Conservation (phyloP, 2,888 invertebrate species). For the Eudemis profundana region DNA sequence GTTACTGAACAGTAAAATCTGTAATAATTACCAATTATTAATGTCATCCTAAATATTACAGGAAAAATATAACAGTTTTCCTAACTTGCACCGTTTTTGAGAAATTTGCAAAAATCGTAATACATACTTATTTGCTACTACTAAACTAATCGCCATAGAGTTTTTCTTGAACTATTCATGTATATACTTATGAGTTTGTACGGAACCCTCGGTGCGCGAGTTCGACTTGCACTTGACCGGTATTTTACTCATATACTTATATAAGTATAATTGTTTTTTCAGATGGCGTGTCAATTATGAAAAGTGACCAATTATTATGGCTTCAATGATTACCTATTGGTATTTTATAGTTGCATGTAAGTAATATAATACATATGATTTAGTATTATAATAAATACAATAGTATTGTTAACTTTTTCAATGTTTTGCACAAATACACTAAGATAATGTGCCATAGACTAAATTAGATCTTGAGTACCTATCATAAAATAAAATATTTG, state of each 20-base stretch:
- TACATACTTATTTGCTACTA: too few relatives aligned
- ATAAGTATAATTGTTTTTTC: neutral
- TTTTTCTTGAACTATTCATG: too few relatives aligned
- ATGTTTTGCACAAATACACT: conserved; percentile 14
- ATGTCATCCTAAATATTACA: too few relatives aligned
- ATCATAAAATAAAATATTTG: neutral
- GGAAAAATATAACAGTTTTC: too few relatives aligned
- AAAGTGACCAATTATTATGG: conserved; percentile 23
- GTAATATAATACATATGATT: neutral
- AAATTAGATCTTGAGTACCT: neutral
- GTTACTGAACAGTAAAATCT: too few relatives aligned
- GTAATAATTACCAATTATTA: too few relatives aligned
- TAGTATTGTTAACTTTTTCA: conserved; percentile 17
- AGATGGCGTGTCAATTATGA: conserved; percentile 20
- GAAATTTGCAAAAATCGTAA: too few relatives aligned
- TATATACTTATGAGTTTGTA: too few relatives aligned
- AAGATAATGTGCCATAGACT: conserved; percentile 14
- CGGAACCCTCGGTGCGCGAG: too few relatives aligned
- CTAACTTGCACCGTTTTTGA: too few relatives aligned
- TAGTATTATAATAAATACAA: conserved; percentile 17
- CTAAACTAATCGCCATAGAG: too few relatives aligned
- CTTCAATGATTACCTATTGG: conserved; percentile 7
- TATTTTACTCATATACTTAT: neutral
- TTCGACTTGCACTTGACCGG: too few relatives aligned
- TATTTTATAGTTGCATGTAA: conserved; percentile 13